Conservation (phyloP, 2,113 vertebrate genomes). For the Toxotes chatareus region DNA sequence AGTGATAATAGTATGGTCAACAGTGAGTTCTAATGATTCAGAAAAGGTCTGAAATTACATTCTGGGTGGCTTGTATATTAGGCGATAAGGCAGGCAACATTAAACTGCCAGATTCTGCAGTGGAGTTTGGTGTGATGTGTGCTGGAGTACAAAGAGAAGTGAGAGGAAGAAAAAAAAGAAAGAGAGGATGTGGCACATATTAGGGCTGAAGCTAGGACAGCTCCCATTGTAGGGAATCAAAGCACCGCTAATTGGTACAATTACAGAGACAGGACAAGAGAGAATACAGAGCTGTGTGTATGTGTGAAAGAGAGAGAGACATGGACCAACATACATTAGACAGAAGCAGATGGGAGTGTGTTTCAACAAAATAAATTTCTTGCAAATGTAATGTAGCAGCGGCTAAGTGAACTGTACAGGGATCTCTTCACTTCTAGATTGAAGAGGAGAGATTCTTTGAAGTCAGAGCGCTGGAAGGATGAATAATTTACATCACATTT, state of each 20-base stretch:
- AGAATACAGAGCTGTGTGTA: slow-evolving; percentile 14
- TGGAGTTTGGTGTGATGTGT: slow-evolving; percentile 11
- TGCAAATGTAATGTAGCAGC: slow-evolving; percentile 23
- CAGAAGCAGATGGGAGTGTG: slow-evolving; percentile 11
- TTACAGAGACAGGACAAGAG: slow-evolving; percentile 41
- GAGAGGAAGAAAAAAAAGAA: slow-evolving; percentile 3
- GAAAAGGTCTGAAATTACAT: background rate
- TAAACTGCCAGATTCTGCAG: slow-evolving; percentile 20
- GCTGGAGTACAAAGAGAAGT: background rate
- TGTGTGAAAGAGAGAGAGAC: background rate
- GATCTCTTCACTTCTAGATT: slow-evolving; percentile 3
- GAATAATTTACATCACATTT: slow-evolving; percentile 62
- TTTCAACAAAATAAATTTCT: slow-evolving; percentile 36
- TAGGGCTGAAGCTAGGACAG: slow-evolving; percentile 44
- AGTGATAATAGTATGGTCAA: background rate
- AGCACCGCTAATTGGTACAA: slow-evolving; percentile 65
- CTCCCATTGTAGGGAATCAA: slow-evolving; percentile 57
- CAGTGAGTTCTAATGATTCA: slow-evolving; percentile 9
- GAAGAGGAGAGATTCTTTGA: slow-evolving; percentile 32
- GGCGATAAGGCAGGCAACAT: slow-evolving; percentile 16
- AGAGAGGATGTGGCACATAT: slow-evolving; percentile 44
- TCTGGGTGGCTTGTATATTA: slow-evolving; percentile 26
- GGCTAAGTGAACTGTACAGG: slow-evolving; percentile 9
- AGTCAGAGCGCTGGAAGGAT: slow-evolving; percentile 39
- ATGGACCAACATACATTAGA: background rate